Percentiles rank a stretch among this genome's conserved stretches.
Conservation (phyloP, 2,113 vertebrate species). For the Saiga tatarica region DNA sequence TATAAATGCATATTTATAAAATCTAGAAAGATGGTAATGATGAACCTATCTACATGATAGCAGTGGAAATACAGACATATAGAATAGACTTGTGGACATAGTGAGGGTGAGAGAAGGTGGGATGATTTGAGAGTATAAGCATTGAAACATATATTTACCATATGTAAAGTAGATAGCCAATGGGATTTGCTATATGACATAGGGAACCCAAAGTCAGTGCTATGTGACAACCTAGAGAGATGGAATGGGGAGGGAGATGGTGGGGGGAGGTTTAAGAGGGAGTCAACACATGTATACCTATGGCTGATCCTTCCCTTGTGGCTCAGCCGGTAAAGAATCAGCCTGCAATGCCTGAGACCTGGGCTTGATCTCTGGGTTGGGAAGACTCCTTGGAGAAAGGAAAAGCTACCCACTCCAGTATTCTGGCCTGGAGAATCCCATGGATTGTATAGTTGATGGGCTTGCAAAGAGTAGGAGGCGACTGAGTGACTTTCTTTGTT, state of each 20-base stretch:
- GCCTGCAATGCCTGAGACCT: neutral
- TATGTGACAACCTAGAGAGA: neutral
- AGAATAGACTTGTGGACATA: neutral
- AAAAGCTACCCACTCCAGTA: neutral
- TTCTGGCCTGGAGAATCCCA: neutral
- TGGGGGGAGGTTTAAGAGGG: neutral
- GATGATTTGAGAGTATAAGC: neutral
- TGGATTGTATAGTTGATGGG: neutral
- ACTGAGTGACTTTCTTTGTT: neutral
- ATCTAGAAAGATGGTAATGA: neutral
- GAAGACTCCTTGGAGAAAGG: neutral
- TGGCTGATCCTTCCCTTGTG: neutral
- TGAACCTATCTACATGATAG: neutral
- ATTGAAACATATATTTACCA: neutral
- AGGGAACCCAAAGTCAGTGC: neutral
- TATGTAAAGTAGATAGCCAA: neutral
- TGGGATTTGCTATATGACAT: neutral
- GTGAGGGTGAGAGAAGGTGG: neutral
- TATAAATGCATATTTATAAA: neutral
- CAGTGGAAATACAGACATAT: neutral
- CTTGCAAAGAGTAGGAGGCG: accelerated
- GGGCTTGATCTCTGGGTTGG: neutral
- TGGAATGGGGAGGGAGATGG: neutral
- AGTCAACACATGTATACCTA: neutral
- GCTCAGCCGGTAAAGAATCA: neutral